Base-by-base conservation (phyloP, 2,797 vertebrate genomes). In the Pangasius larnaudii region DNA sequence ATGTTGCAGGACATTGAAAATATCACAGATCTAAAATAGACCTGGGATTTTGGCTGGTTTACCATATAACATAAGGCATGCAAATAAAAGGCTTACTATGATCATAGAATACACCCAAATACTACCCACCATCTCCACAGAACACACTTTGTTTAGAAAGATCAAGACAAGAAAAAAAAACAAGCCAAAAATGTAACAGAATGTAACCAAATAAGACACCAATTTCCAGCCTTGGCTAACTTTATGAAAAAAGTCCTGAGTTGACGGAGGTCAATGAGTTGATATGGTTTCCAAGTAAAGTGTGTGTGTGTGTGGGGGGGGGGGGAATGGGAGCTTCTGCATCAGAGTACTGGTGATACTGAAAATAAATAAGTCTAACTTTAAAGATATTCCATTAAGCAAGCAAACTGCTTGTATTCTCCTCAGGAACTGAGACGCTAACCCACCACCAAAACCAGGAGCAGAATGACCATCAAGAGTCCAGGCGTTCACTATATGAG, bases 41-140 rank as follows among this genome's bases (percentile, higher is more conserved):
- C 78, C 75, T 92, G 61, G 92, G 92, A 93, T 93, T 92, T 83
- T 71, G 80, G 84, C 86, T 85, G 63, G 58, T 81, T 80, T 81
- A 42, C 36, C 2, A 42, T 58, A 56, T 88, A 90, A 93, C 93
- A 90, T 93, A 93, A 91, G 86, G 87, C 86, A 30, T 33, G 36
- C 53, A 89, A 88, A 92, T 91, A 94, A 92, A 89, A 89, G 86
- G 59, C 91, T 80, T 90, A 91, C 87, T 90, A 61, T 53, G 27
- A 69, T 56, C 65, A 74, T 75, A 82, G 63, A 36, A 58, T 72
- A 72, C 85, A 67, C 88, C 87, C 87, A 85, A 42, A 83, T 88
- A 90, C 90, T 87, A 91, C 91, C 89, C 92, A 89, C 89, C 33
- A 89, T 92, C 91, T 85, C 30, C 87, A 92, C 92, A 92, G 84